Percentiles rank a stretch among this genome's conserved stretches.
These are phyloP conservation scores for Phalacrocorax pelagicus DNA, from an alignment of 2,113 vertebrate genomes.

Conservation along the genomic window DNA sequence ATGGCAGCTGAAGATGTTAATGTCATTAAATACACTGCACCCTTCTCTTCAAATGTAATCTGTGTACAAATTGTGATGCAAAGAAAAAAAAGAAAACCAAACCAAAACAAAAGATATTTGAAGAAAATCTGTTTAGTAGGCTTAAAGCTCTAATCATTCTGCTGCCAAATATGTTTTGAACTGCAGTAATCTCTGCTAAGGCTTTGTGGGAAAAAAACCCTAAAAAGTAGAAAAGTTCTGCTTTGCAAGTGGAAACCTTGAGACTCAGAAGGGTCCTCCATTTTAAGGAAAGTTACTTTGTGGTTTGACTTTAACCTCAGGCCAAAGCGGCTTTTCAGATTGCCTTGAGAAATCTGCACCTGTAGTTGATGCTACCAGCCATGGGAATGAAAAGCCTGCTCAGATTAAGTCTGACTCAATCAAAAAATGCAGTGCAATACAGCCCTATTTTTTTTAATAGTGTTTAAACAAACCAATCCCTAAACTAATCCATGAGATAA, in stretches of 20 bases:
- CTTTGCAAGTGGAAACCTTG: background rate
- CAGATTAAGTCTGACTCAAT: background rate
- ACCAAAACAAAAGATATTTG: background rate
- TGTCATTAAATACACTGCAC: background rate
- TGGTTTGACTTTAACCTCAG: background rate
- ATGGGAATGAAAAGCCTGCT: background rate
- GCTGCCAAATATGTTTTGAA: background rate
- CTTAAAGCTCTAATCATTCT: background rate
- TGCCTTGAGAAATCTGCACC: background rate
- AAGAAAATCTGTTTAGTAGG: background rate
- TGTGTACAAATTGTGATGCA: background rate
- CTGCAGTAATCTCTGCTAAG: background rate
- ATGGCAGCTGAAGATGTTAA: background rate
- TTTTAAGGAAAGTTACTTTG: slow-evolving; percentile 4
- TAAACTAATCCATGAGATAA: background rate
- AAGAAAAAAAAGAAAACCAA: background rate
- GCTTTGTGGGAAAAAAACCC: background rate
- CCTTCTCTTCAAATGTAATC: background rate
- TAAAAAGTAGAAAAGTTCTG: background rate
- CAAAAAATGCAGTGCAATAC: background rate
- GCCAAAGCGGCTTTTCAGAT: slow-evolving; percentile 13
- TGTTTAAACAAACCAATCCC: background rate
- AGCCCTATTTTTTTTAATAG: background rate
- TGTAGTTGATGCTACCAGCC: background rate
- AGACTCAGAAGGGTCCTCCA: background rate